Percentiles rank a stretch among this genome's conserved stretches.
Conservation (phyloP, 2,113 vertebrate genomes). For the Stercorarius parasiticus region DNA sequence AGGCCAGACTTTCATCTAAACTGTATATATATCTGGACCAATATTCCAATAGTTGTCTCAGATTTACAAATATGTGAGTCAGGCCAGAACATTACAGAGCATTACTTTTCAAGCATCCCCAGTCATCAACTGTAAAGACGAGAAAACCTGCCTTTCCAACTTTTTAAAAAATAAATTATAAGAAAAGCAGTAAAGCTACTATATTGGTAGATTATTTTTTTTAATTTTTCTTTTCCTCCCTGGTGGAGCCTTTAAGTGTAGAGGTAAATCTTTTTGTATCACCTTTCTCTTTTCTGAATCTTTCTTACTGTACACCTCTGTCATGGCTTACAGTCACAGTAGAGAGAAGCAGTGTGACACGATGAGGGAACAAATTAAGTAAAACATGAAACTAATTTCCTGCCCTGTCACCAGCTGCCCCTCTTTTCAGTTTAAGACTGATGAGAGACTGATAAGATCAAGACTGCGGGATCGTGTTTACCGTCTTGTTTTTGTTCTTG, state of each 20-base stretch:
- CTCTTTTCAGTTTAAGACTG: not conserved
- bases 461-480: not conserved
- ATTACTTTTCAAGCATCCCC: not conserved
- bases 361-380: not conserved
- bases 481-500: not conserved
- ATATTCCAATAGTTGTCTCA: not conserved
- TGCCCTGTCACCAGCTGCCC: not conserved
- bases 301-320: not conserved
- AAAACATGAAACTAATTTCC: not conserved
- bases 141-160: not conserved
- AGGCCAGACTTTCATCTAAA: not conserved
- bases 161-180: not conserved
- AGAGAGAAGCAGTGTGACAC: not conserved
- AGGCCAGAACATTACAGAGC: not conserved
- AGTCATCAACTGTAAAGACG: not conserved
- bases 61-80: not conserved
- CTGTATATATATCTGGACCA: rapidly evolving
- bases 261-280: not conserved
- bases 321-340: not conserved
- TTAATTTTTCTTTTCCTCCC: not conserved
- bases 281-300: not conserved
- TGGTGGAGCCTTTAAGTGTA: not conserved
- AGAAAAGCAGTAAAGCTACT: not conserved
- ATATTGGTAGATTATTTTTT: not conserved
- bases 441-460: not conserved